These are phyloP conservation scores for Canis aureus DNA, from an alignment of 2,113 vertebrate species.

Conservation along the genomic window DNA sequence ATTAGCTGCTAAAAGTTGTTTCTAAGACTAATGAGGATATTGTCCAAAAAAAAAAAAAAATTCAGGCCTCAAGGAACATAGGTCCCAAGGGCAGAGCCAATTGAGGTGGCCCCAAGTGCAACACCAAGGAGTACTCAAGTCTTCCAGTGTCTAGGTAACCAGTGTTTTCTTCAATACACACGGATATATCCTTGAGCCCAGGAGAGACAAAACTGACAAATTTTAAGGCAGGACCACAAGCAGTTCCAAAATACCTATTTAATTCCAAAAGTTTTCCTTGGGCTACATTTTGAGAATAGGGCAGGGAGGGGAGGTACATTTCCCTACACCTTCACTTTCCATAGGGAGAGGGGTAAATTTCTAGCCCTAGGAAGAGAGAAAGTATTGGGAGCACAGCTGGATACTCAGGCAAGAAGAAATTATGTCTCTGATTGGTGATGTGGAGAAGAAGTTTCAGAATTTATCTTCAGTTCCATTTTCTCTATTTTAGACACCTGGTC, in stretches of 20 bases:
- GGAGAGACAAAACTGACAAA: neutral
- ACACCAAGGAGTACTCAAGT: neutral
- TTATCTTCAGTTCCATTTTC: neutral
- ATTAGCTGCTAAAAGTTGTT: constrained; percentile 28
- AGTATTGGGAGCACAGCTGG: neutral
- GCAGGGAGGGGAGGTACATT: fast-evolving
- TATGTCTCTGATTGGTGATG: neutral
- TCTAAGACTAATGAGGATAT: neutral
- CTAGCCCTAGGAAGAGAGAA: neutral
- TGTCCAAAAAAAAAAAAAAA: neutral
- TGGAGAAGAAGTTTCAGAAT: neutral
- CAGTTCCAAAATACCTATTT: neutral
- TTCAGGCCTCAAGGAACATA: neutral
- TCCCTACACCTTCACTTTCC: neutral
- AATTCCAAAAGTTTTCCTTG: neutral
- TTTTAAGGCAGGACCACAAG: neutral
- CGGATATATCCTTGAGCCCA: neutral
- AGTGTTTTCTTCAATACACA: neutral
- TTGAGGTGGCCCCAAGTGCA: neutral
- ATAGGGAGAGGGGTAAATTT: neutral
- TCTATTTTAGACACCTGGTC: neutral
- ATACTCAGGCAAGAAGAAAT: neutral
- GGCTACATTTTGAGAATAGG: neutral
- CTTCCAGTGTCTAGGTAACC: constrained; percentile 43
- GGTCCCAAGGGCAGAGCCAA: constrained; percentile 19